These are phyloP conservation scores for Bursaphelenchus mucronatus DNA, from an alignment of 1,140 invertebrate genomes.

Conservation along the genomic window DNA sequence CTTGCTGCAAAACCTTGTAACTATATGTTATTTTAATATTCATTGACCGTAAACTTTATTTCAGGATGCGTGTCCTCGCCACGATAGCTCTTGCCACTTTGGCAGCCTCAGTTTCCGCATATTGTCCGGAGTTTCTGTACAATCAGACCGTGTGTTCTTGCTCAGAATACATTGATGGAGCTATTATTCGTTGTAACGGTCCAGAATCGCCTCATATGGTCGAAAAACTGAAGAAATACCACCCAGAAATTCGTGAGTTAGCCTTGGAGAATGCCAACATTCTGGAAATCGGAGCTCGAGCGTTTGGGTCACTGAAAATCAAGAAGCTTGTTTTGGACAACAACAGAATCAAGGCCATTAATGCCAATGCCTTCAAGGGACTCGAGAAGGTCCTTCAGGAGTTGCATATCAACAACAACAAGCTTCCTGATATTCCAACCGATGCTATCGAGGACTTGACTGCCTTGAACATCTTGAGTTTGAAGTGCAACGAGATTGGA, in stretches of 20 bases:
- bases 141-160: slow-evolving; percentile 55
- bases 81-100: slow-evolving; percentile 25
- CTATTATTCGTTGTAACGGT: slow-evolving; percentile 56
- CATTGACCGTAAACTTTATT: background rate
- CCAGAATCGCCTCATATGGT: slow-evolving; percentile 52
- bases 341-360: slow-evolving; percentile 53
- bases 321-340: slow-evolving; percentile 61
- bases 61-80: slow-evolving; percentile 10
- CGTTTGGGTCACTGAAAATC: slow-evolving; percentile 56
- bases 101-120: slow-evolving; percentile 24
- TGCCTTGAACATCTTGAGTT: slow-evolving; percentile 45
- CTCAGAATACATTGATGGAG: slow-evolving; percentile 57
- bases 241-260: slow-evolving; percentile 53
- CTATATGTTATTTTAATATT: too few species aligned
- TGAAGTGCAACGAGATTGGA: slow-evolving; percentile 52
- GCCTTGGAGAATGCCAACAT: slow-evolving; percentile 59
- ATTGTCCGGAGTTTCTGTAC: slow-evolving; percentile 47
- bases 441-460: slow-evolving; percentile 44
- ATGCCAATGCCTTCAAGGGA: slow-evolving; percentile 54
- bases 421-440: slow-evolving; percentile 50
- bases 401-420: slow-evolving; percentile 49
- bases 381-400: slow-evolving; percentile 56
- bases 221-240: slow-evolving; percentile 52
- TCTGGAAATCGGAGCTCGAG: slow-evolving; percentile 56
- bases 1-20: too few species aligned